A percentile compares a stretch with the other conserved stretches of the same genome.
Evolutionary conservation across 1,140 invertebrate genomes (phyloP).

Genomic region (Zaprionus nigranus): DNA sequence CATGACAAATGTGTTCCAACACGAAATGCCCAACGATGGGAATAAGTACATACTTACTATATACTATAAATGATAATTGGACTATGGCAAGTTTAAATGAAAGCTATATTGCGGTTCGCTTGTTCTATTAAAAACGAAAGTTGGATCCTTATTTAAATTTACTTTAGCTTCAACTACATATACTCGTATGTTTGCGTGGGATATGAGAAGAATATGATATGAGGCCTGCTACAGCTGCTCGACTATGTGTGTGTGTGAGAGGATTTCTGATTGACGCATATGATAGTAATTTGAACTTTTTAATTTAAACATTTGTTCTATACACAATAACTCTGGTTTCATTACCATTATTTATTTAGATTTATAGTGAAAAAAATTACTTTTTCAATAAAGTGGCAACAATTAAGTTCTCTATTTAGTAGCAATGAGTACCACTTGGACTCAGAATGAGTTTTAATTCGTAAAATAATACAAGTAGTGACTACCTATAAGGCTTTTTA

Average conservation of each 20-base stretch:
- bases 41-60: neutral
- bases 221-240: neutral
- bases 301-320: neutral
- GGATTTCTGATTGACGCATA: neutral
- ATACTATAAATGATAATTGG: constrained; percentile 20
- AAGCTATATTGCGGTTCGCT: neutral
- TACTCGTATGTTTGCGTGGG: neutral
- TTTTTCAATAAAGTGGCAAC: neutral
- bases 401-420: neutral
- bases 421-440: neutral
- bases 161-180: neutral
- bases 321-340: neutral
- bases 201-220: neutral
- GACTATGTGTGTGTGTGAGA: neutral
- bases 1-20: constrained; percentile 43
- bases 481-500: neutral
- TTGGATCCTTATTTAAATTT: neutral
- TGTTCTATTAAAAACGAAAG: neutral
- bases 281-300: neutral
- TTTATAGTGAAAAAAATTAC: neutral
- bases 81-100: neutral
- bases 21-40: constrained; percentile 31
- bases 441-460: neutral
- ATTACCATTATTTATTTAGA: neutral
- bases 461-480: too few species aligned